Percentiles rank a stretch among this genome's conserved stretches.
Conservation (phyloP, 2,113 vertebrate genomes). For the Semnornis frantzii region DNA sequence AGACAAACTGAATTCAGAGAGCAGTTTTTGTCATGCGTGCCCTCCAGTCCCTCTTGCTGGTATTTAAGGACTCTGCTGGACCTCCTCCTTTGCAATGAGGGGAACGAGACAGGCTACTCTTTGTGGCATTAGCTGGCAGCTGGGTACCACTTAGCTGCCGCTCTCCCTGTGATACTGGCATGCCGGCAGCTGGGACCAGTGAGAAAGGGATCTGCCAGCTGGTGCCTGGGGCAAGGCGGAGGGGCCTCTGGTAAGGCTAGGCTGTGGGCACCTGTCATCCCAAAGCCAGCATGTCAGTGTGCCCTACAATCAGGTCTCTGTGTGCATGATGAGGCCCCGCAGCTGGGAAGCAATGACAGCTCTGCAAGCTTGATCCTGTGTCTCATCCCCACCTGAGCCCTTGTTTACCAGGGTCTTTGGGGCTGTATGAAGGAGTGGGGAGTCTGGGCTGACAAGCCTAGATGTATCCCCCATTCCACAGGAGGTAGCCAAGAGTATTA, state of each 20-base stretch:
- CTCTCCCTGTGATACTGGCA: background rate
- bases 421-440: background rate
- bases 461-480: background rate
- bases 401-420: background rate
- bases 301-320: background rate
- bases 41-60: background rate
- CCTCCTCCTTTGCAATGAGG: background rate
- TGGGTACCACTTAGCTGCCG: background rate
- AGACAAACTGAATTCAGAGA: background rate
- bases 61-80: background rate
- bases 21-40: background rate
- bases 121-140: background rate
- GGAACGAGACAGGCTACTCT: background rate
- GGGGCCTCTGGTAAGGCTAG: background rate
- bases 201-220: conserved; percentile 17
- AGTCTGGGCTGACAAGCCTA: background rate
- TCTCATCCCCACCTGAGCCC: background rate
- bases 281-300: background rate
- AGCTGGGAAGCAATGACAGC: background rate
- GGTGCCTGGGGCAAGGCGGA: background rate
- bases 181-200: background rate
- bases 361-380: background rate
- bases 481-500: background rate
- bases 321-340: accelerated
- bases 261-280: conserved; percentile 22